These are phyloP conservation scores for Steatocranus sp. DNA, from an alignment of 2,797 vertebrate species.

Conservation along the genomic window DNA sequence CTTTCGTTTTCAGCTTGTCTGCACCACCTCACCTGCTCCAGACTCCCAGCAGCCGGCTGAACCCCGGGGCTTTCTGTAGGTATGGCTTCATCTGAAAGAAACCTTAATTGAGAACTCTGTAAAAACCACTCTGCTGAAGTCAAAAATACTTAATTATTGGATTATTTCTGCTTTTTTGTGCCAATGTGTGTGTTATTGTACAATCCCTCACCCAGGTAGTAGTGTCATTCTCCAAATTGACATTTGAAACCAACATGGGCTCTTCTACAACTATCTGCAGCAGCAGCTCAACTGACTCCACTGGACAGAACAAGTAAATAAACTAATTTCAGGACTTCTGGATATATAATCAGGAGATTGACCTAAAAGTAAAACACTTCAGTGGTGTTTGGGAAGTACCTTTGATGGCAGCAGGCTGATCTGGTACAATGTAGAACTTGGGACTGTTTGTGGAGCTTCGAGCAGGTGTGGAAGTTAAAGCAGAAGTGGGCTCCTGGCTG, in stretches of 20 bases:
- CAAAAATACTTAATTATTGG: background rate
- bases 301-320: conserved; percentile 45
- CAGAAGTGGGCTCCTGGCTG: background rate
- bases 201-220: conserved; percentile 50
- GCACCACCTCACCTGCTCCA: conserved; percentile 72
- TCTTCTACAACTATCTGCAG: conserved; percentile 73
- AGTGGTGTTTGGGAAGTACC: conserved; percentile 34
- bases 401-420: conserved; percentile 62
- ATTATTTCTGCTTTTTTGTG: background rate
- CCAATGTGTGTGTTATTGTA: background rate
- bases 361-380: background rate
- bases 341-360: background rate
- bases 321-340: background rate
- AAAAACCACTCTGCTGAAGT: background rate
- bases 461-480: background rate
- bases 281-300: conserved; percentile 69
- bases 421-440: conserved; percentile 66
- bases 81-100: conserved; percentile 65
- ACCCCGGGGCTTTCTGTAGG: conserved; percentile 70
- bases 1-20: background rate
- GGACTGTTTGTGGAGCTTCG: conserved; percentile 28
- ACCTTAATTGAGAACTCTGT: background rate
- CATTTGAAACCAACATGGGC: background rate
- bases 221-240: conserved; percentile 48
- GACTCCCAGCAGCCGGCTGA: conserved; percentile 59